Conservation (phyloP, 1,140 invertebrate species). For the Heliconius melpomene region DNA sequence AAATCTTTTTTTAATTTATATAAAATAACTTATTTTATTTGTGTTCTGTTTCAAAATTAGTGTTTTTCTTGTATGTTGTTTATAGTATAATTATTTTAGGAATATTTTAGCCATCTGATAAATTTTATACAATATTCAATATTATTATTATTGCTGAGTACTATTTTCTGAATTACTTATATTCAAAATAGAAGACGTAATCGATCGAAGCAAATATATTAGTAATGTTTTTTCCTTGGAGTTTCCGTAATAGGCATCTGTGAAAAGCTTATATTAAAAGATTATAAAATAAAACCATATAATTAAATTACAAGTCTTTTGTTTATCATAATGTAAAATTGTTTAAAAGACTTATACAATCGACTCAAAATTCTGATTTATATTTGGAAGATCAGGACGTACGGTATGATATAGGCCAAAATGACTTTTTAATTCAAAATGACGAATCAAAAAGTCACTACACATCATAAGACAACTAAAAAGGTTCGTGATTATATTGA, state of each 20-base stretch:
- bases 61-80: not conserved
- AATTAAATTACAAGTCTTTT: not conserved
- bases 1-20: too few relatives aligned
- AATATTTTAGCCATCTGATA: not conserved
- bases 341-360: not conserved
- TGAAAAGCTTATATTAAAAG: not conserved
- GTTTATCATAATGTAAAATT: not conserved
- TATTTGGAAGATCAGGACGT: not conserved
- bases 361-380: not conserved
- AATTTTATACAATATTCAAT: not conserved
- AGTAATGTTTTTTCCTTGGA: not conserved
- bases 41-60: not conserved
- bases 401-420: not conserved
- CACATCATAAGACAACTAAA: not conserved
- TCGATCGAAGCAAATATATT: not conserved
- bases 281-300: not conserved
- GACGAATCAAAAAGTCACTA: constrained; percentile 1
- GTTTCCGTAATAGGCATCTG: not conserved
- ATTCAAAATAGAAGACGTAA: not conserved
- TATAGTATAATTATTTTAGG: not conserved
- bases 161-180: not conserved
- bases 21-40: too few relatives aligned
- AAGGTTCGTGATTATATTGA: not conserved
- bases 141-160: not conserved
- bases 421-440: constrained; percentile 3